Conservation (phyloP, 2,888 invertebrate species). For the Temnothorax unifasciatus region DNA sequence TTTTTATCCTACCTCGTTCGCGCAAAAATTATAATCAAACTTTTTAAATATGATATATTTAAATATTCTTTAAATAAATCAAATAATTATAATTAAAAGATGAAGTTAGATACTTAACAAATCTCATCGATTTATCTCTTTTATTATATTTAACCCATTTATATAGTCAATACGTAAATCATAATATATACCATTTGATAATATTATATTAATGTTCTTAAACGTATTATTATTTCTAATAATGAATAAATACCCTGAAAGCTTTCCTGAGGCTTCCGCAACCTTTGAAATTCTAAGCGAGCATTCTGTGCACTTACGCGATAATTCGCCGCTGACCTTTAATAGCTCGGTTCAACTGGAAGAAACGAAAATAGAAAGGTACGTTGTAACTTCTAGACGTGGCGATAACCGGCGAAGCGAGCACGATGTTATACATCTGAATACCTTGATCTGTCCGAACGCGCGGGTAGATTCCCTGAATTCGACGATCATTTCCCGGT, state of each 20-base stretch:
- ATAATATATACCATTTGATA: neutral
- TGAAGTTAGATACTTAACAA: neutral
- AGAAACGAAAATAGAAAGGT: slow-evolving; percentile 39
- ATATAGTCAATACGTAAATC: neutral
- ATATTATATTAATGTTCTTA: neutral
- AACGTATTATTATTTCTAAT: neutral
- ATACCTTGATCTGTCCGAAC: slow-evolving; percentile 40
- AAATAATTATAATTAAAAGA: neutral
- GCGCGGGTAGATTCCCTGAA: slow-evolving; percentile 56
- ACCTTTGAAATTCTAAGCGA: neutral
- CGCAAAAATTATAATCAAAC: neutral
- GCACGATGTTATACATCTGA: slow-evolving; percentile 34
- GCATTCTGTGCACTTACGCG: slow-evolving; percentile 15
- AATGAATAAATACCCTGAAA: neutral
- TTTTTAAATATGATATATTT: neutral
- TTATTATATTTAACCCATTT: no score
- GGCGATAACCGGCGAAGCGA: neutral
- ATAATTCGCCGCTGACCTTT: slow-evolving; percentile 46
- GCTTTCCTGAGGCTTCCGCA: neutral
- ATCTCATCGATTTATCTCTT: neutral
- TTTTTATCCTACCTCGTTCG: neutral
- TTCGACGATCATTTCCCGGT: slow-evolving; percentile 66
- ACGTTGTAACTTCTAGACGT: slow-evolving; percentile 28
- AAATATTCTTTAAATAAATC: neutral
- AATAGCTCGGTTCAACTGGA: slow-evolving; percentile 45